Percentiles rank a stretch among this genome's conserved stretches.
Conservation (phyloP, 92 coral and sea anemone species). For the Diadumene lineata region DNA sequence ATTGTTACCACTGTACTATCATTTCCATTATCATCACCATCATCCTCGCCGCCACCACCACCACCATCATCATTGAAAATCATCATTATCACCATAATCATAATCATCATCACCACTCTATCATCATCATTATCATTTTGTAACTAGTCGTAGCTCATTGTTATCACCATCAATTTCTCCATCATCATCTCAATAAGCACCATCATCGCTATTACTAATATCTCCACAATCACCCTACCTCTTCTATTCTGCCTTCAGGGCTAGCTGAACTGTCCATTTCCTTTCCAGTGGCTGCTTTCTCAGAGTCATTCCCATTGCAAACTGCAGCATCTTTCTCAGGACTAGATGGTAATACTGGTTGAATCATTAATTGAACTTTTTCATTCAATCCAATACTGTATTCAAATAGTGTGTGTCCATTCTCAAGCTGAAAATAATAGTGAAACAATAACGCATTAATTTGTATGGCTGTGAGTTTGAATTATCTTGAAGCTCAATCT, state of each 20-base stretch:
- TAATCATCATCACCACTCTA: too few relatives aligned
- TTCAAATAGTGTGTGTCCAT: constrained; percentile 92
- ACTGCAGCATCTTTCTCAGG: not conserved
- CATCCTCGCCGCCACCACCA: too few relatives aligned
- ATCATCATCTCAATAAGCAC: not conserved
- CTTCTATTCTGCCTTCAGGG: not conserved
- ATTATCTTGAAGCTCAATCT: too few relatives aligned
- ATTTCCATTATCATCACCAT: not conserved
- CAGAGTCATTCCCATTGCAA: constrained; percentile 5
- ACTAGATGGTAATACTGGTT: constrained; percentile 30
- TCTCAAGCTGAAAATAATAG: constrained; percentile 64
- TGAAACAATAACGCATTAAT: too few relatives aligned
- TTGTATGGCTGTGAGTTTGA: too few relatives aligned
- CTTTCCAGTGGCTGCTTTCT: constrained; percentile 17
- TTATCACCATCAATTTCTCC: not conserved
- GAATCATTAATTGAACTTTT: constrained; percentile 84
- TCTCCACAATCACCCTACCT: not conserved
- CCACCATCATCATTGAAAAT: too few relatives aligned
- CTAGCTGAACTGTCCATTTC: constrained; percentile 22
- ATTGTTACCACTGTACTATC: not conserved
- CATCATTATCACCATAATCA: too few relatives aligned
- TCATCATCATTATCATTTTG: too few relatives aligned
- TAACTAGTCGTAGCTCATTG: too few relatives aligned
- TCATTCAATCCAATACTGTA: constrained; percentile 91
- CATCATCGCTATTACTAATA: too few relatives aligned